Evolutionary conservation across 2,113 vertebrate species (phyloP), one percentile per base, ranked within the genome.

Genomic region (Peromyscus maniculatus): DNA sequence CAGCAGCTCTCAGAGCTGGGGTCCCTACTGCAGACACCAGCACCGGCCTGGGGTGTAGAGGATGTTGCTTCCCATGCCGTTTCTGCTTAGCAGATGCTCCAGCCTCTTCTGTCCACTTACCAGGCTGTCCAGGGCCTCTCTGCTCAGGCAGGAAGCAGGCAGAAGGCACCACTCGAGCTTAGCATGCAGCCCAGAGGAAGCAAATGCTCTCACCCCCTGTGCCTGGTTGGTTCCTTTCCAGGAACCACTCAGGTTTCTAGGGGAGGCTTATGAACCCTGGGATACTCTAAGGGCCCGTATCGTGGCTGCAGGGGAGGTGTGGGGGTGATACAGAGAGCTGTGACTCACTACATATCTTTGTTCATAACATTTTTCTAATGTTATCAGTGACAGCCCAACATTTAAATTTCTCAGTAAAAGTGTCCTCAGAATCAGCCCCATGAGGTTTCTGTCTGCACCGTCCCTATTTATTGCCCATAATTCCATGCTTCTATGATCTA

Each of bases 301-400:
- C 39, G 0, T 0, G 1, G 17, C 39, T 77, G 26, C 26, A 36
- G 43, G 5, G 17, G 0, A 3, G 59, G 39, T 8, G 12, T 0
- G 24, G n/a, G 19, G 21, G 3, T 1, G 1, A 17, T 12, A 7
- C 7, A 0, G 1, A 13, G 6, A 62, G 33, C 22, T 87, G 17
- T 39, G 74, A 24, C 1, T 57, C 26, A 22, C 26, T 77, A 7
- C 3, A 0, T 2, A 2, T 59, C 75, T 43, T 74, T 9, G 21
- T 0, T 10, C n/a, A 0, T 67, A 26, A 39, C 0, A 28, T 83
- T 22, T 6, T 87, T 77, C 9, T 66, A 57, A 59, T 46, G 9
- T 0, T 13, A 3, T 33, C 36, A 4, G 22, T 36, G 69, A 55
- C 71, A 89, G 5, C 43, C 13, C 33, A 28, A 6, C 28, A 26